Conservation (phyloP, 2,113 vertebrate species). For the Prinia subflava region DNA sequence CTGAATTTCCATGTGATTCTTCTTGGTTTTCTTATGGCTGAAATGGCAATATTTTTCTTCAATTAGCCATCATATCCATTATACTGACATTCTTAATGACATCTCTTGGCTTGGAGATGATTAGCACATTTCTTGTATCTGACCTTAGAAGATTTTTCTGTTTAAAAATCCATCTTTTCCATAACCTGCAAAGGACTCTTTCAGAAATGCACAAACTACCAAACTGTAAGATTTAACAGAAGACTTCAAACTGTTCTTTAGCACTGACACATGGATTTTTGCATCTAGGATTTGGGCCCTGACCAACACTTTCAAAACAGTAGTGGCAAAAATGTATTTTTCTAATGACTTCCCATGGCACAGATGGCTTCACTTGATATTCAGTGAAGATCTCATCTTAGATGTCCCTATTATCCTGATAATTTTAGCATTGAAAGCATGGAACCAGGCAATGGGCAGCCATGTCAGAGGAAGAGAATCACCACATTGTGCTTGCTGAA, state of each 20-base stretch:
- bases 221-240: not conserved
- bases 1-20: not conserved
- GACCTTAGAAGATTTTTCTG: not conserved
- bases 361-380: not conserved
- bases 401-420: not conserved
- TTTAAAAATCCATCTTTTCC: not conserved
- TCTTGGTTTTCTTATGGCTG: not conserved
- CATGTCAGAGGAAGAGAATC: not conserved
- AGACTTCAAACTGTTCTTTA: not conserved
- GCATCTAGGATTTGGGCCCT: not conserved
- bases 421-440: not conserved
- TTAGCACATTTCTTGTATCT: not conserved
- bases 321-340: not conserved
- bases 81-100: not conserved
- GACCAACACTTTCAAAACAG: not conserved
- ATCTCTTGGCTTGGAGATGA: not conserved
- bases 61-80: not conserved
- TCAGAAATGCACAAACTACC: not conserved
- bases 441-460: not conserved
- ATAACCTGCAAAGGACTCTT: not conserved
- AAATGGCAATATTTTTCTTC: constrained; percentile 8
- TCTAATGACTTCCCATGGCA: not conserved
- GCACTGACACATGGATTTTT: not conserved
- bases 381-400: not conserved
- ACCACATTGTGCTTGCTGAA: not conserved